Evolutionary conservation across 2,113 vertebrate species (phyloP), one percentile per base, ranked within the genome.

Genomic region (Chaetura pelagica): DNA sequence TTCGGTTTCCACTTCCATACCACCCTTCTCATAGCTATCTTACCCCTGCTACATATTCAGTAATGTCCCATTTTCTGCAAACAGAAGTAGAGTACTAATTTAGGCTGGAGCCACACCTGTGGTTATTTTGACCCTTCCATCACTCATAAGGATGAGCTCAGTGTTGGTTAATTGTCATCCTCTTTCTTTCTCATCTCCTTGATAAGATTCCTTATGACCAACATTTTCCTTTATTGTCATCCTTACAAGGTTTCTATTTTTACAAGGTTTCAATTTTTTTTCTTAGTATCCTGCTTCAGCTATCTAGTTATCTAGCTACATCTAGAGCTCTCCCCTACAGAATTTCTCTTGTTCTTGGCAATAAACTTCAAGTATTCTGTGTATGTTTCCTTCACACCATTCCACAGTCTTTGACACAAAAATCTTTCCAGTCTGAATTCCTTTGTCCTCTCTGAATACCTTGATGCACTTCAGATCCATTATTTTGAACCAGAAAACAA

Each of bases 111-210:
- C 13, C 38, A 58, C 22, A 40, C 10, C 38, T 46, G 10, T 1
- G 22, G 17, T 51, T 59, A 46, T 62, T 75, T 63, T 51, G 32
- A 89, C 4, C 19, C 10, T 9, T 68, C 74, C 49, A 23, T 52
- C 54, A 61, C 23, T 26, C n/a, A 58, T 22, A 3, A 17, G 15
- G 29, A 84, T 67, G 52, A 89, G 15, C 4, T 63, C 0, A 0
- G 35, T 30, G 66, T 73, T 9, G 4, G 15, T 51, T 71, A 32
- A 83, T 87, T 38, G 21, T 58, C 2, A 2, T 68, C 13, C 6
- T 87, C 30, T 66, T 76, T 66, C 38, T 68, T 74, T 38, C 23
- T 94, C 15, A 46, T 44, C 10, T 49, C 51, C 14, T 26, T 40
- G 4, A 10, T 29, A 35, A 71, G 24, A 62, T 46, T 44, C 6